Evolutionary conservation across 2,113 vertebrate genomes (phyloP).

Genomic region (Notothenia coriiceps): DNA sequence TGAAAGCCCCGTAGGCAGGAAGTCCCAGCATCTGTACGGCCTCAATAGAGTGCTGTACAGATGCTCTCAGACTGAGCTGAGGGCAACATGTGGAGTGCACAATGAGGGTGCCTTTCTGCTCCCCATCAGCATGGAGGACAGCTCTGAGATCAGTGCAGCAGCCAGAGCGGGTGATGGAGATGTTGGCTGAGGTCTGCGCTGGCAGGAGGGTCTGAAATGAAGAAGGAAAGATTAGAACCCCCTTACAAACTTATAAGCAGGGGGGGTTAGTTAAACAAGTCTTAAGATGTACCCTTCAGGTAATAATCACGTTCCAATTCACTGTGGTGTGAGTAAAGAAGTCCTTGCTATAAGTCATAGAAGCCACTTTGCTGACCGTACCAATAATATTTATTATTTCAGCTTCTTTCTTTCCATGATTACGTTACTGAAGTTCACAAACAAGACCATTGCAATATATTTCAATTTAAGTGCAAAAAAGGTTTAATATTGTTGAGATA

Average conservation of each 20-base stretch:
- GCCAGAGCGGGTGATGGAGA: conserved; percentile 72
- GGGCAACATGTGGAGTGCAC: conserved; percentile 55
- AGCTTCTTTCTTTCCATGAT: too few relatives aligned
- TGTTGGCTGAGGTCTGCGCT: conserved; percentile 76
- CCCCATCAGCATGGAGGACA: conserved; percentile 52
- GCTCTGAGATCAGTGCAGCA: conserved; percentile 63
- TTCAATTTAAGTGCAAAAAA: not conserved
- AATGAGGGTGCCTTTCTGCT: conserved; percentile 60
- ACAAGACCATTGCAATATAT: not conserved
- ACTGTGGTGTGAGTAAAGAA: too few relatives aligned
- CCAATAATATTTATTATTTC: too few relatives aligned
- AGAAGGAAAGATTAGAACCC: conserved; percentile 9
- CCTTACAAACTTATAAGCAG: not conserved
- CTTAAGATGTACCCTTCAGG: too few relatives aligned
- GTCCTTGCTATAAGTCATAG: too few relatives aligned
- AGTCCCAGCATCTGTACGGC: conserved; percentile 75
- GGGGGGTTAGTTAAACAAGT: too few relatives aligned
- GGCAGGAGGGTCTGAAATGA: conserved; percentile 69
- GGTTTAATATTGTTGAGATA: not conserved
- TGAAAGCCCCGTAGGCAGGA: conserved; percentile 72
- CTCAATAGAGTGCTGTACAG: conserved; percentile 78
- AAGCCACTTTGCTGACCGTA: too few relatives aligned
- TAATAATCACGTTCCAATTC: too few relatives aligned
- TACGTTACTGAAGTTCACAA: not conserved
- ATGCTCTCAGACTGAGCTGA: conserved; percentile 54